Evolutionary conservation across 2,888 invertebrate genomes (phyloP), one percentile per base, ranked within the genome.

Genomic region (Oscheius myriophilus): DNA sequence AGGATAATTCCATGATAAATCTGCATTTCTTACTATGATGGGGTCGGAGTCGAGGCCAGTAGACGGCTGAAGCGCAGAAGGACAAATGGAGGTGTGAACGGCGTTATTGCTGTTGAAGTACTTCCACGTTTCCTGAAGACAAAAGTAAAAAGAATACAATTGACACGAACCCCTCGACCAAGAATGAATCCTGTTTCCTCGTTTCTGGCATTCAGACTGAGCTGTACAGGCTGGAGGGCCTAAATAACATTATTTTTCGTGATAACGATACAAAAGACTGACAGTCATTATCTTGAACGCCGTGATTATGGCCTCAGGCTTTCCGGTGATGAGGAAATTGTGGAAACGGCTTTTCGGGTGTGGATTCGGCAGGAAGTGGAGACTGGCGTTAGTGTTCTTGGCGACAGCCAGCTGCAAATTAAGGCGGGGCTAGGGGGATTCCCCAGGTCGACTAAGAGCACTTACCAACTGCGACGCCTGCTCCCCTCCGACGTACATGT

Each of bases 211-310:
- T 61, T 46, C 18, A 61, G 49, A 11, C 49, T 49, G 23, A 61
- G 33, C 49, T 61, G 61, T 9, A 61, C 33, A 12, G 61, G 61
- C 49, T 61, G 61, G n/a, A 61, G 46, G 0, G 61, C 18, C 33
- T 33, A 33, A 33, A 33, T 33, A n/a, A n/a, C 33, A 33, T 6
- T 33, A 33, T 6, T 33, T n/a, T n/a, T n/a, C n/a, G n/a, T 33
- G 33, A 33, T 6, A 9, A 33, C 3, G 9, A 9, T 33, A 6
- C 9, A 33, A 33, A 9, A 3, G 9, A 6, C 33, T 33, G 3
- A 33, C 33, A n/a, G 61, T 61, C 61, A 61, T 61, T n/a, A 61
- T 61, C 39, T 61, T 61, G 16, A 61, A 49, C 3, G 61, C 61
- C 6, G 25, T 46, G 3, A 46, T 16, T n/a, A 61, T 49, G n/a